A percentile compares a stretch with the other conserved stretches of the same genome.
Conservation (phyloP, 2,888 invertebrate species). For the Orthosia incerta region DNA sequence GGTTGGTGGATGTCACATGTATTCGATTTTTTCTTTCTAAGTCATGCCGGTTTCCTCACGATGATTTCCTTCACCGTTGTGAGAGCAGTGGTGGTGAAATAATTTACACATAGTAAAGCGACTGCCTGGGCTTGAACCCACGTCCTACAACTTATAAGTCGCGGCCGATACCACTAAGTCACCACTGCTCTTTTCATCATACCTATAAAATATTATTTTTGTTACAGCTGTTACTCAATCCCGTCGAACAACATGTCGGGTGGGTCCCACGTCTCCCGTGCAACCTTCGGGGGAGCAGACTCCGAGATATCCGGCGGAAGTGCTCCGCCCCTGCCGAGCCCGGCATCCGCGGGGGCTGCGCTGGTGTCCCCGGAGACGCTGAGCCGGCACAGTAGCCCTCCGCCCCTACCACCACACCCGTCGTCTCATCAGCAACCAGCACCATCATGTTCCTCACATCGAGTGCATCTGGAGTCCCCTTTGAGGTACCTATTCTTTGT, state of each 20-base stretch:
- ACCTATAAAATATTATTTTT: slow-evolving; percentile 52
- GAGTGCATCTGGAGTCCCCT: slow-evolving; percentile 90
- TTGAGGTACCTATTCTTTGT: slow-evolving; percentile 80
- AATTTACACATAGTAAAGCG: too few species aligned
- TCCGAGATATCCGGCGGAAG: slow-evolving; percentile 88
- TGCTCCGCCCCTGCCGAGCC: slow-evolving; percentile 93
- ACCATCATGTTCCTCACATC: slow-evolving; percentile 89
- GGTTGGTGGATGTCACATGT: too few species aligned
- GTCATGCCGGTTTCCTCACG: too few species aligned
- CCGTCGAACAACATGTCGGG: slow-evolving; percentile 92
- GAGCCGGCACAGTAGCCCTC: slow-evolving; percentile 92
- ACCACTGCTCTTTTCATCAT: too few species aligned
- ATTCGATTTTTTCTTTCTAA: too few species aligned
- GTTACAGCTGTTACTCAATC: slow-evolving; percentile 91
- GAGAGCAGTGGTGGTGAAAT: too few species aligned
- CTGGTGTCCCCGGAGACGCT: slow-evolving; percentile 94
- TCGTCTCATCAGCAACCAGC: slow-evolving; percentile 88
- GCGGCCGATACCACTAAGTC: too few species aligned
- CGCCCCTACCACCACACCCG: slow-evolving; percentile 90
- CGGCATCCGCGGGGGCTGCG: slow-evolving; percentile 94
- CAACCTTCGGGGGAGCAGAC: slow-evolving; percentile 85
- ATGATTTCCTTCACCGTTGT: too few species aligned
- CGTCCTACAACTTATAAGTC: too few species aligned
- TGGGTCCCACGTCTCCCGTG: slow-evolving; percentile 90
- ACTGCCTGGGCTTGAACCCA: too few species aligned